Conservation (phyloP, 2,888 invertebrate species). For the Schizaphis graminum region DNA sequence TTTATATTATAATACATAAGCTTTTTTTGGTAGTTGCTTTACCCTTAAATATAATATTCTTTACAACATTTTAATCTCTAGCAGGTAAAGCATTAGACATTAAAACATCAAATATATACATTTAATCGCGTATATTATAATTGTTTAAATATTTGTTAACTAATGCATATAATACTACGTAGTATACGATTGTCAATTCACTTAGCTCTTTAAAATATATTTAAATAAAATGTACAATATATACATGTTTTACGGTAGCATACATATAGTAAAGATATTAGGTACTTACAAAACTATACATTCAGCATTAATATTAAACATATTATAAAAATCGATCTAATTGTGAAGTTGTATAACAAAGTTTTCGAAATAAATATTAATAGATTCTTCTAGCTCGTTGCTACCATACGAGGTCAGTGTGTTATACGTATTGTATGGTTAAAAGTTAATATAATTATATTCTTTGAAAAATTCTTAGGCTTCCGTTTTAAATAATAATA, state of each 20-base stretch:
- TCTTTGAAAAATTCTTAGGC: not conserved
- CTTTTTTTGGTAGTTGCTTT: not conserved
- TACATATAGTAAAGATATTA: not conserved
- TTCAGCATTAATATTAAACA: not conserved
- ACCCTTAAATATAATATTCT: not conserved
- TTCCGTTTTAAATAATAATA: constrained; percentile 4
- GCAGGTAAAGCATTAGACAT: not conserved
- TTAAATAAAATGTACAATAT: not conserved
- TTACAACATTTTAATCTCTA: not conserved
- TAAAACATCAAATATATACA: not conserved
- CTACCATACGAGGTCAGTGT: not conserved
- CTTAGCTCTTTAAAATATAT: not conserved
- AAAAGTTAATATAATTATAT: not conserved
- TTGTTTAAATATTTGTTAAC: not conserved
- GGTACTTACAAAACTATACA: not conserved
- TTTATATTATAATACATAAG: not conserved
- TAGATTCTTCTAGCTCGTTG: not conserved
- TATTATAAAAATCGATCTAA: not conserved
- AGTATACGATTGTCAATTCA: not conserved
- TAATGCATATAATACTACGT: not conserved
- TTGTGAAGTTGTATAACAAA: not conserved
- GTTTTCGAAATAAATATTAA: not conserved
- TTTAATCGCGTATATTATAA: not conserved
- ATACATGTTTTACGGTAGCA: not conserved
- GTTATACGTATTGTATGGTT: not conserved